Percentiles rank a stretch among this genome's conserved stretches.
Evolutionary conservation across 2,113 vertebrate species (phyloP).

Genomic region (Macrotus californicus): DNA sequence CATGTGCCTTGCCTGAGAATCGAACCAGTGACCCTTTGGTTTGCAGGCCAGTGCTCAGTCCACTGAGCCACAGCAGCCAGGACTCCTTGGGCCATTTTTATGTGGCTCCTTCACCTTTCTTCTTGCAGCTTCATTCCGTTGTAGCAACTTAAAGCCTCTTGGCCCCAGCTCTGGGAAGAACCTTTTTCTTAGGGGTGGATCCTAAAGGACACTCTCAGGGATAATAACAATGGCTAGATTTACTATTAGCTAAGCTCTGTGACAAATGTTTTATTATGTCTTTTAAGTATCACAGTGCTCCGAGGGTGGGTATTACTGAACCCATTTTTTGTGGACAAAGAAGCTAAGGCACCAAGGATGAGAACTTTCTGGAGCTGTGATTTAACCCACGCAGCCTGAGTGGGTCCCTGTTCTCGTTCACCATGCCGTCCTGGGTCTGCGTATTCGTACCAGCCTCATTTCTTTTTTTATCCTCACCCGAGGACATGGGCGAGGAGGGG

Average conservation of each 20-base stretch:
- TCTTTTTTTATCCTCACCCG: not conserved
- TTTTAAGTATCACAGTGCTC: not conserved
- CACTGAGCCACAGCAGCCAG: too few relatives aligned
- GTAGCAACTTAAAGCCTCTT: not conserved
- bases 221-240: not conserved
- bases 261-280: not conserved
- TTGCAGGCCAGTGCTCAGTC: too few relatives aligned
- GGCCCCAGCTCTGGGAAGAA: not conserved
- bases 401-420: not conserved
- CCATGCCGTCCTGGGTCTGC: not conserved
- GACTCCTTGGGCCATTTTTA: not conserved
- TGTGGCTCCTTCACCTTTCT: not conserved
- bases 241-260: not conserved
- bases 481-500: too few relatives aligned
- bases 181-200: not conserved
- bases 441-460: not conserved
- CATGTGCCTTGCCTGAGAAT: too few relatives aligned
- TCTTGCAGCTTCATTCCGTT: not conserved
- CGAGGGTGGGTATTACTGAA: not conserved
- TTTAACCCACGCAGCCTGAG: not conserved
- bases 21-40: too few relatives aligned
- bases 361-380: not conserved
- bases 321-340: conserved; percentile 8
- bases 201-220: not conserved
- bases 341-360: not conserved